These are phyloP conservation scores for Brachypteracias leptosomus DNA, from an alignment of 2,113 vertebrate genomes.

Conservation along the genomic window DNA sequence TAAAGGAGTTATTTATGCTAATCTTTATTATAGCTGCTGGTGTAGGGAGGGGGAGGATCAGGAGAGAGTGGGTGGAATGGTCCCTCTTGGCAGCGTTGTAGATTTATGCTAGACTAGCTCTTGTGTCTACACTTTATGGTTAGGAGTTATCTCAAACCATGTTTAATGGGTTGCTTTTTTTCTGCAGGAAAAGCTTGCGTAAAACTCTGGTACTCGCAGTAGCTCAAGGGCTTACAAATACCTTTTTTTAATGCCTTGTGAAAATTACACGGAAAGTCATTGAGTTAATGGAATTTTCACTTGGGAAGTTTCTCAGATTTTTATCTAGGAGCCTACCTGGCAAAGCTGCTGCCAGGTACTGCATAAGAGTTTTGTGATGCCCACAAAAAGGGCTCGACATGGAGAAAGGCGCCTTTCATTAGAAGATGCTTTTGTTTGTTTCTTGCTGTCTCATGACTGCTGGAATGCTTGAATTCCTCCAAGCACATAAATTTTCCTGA, in stretches of 20 bases:
- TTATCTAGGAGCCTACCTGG: neutral
- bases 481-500: neutral
- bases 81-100: neutral
- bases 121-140: neutral
- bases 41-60: neutral
- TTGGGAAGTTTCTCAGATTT: neutral
- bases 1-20: neutral
- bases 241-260: neutral
- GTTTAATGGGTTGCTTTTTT: neutral
- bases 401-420: neutral
- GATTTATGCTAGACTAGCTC: neutral
- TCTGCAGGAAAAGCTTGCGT: neutral
- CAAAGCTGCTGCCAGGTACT: neutral
- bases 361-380: neutral
- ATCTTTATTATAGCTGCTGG: neutral
- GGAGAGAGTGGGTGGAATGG: neutral
- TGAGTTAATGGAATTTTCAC: neutral
- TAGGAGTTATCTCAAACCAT: neutral
- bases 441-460: neutral
- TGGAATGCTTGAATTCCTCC: neutral
- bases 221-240: slow-evolving; percentile 10
- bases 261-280: neutral
- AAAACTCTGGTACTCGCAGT: neutral
- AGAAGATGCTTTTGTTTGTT: neutral
- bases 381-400: neutral